These are phyloP conservation scores for Onychostoma macrolepis DNA, from an alignment of 2,113 vertebrate species.

Conservation along the genomic window DNA sequence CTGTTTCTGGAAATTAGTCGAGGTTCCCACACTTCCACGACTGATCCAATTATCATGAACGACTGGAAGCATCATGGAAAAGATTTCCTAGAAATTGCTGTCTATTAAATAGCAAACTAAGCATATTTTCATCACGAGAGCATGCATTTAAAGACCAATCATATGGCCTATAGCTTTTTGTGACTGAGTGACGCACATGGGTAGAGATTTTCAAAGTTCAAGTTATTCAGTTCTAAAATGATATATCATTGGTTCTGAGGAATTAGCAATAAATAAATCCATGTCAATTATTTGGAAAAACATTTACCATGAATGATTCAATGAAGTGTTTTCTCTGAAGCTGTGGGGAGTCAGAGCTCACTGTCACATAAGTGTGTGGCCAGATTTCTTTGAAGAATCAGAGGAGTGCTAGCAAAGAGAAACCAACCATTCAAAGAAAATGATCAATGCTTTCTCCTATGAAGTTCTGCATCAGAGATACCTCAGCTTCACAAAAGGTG, in stretches of 20 bases:
- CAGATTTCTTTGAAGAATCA: constrained; percentile 11
- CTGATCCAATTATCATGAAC: background rate
- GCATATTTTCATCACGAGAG: background rate
- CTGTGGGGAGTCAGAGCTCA: background rate
- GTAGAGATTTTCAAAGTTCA: too few relatives aligned
- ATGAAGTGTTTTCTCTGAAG: background rate
- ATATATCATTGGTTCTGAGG: background rate
- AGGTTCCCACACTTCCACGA: background rate
- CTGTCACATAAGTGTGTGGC: background rate
- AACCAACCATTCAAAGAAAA: constrained; percentile 13
- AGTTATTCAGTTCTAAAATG: background rate
- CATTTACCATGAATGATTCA: background rate
- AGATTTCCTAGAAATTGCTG: background rate
- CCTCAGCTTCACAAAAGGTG: background rate
- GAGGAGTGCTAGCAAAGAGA: background rate
- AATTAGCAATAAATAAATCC: background rate
- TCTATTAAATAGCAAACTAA: background rate
- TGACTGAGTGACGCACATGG: background rate
- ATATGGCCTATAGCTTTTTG: background rate
- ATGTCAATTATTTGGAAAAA: background rate
- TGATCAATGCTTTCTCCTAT: background rate
- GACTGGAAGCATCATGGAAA: background rate
- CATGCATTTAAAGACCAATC: background rate
- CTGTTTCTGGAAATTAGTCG: background rate
- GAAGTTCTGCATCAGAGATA: background rate